Conservation (phyloP, 2,888 invertebrate genomes). For the Poecilobothrus nobilitatus region DNA sequence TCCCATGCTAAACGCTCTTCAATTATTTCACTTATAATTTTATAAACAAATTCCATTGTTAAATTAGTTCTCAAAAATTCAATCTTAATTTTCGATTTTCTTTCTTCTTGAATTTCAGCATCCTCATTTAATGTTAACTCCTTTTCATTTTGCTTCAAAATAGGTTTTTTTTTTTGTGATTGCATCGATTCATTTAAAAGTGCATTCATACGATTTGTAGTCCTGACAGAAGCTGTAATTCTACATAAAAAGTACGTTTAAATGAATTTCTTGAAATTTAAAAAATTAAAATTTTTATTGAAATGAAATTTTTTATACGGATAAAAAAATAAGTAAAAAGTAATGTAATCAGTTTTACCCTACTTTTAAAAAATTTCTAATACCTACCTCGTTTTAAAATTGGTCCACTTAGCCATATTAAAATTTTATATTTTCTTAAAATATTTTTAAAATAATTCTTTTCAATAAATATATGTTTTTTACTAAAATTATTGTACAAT, state of each 20-base stretch:
- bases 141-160: slow-evolving; percentile 13
- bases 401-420: too few relatives aligned
- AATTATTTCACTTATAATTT: slow-evolving; percentile 37
- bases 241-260: slow-evolving; percentile 23
- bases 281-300: too few relatives aligned
- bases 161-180: slow-evolving; percentile 16
- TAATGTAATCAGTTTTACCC: too few relatives aligned
- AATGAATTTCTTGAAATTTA: too few relatives aligned
- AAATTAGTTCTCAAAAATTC: slow-evolving; percentile 37
- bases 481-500: not conserved
- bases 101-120: slow-evolving; percentile 23
- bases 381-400: too few relatives aligned
- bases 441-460: too few relatives aligned
- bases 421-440: too few relatives aligned
- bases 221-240: slow-evolving; percentile 42
- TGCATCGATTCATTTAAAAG: slow-evolving; percentile 39
- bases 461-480: too few relatives aligned
- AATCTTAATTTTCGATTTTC: slow-evolving; percentile 35
- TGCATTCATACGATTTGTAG: slow-evolving; percentile 42
- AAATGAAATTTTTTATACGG: too few relatives aligned
- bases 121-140: slow-evolving; percentile 24
- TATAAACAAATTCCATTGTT: slow-evolving; percentile 40
- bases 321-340: too few relatives aligned
- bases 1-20: slow-evolving; percentile 42
- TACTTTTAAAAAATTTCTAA: too few relatives aligned